Conservation (phyloP, 2,113 vertebrate species). For the Dipodomys stephensi region DNA sequence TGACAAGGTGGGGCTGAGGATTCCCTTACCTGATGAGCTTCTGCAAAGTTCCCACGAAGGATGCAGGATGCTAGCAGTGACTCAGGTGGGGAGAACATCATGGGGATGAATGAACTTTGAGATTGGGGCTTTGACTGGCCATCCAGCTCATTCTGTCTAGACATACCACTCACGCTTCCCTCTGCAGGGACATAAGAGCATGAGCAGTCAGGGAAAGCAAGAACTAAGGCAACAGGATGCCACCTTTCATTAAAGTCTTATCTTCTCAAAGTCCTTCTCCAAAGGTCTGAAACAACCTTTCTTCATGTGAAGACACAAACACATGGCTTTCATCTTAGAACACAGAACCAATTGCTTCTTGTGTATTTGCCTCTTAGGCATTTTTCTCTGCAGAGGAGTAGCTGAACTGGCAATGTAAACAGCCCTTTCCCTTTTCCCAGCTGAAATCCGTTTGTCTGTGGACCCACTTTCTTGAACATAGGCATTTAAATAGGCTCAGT, state of each 20-base stretch:
- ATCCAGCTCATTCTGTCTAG: constrained; percentile 85
- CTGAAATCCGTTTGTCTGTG: background rate
- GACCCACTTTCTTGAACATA: background rate
- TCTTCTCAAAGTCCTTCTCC: constrained; percentile 4
- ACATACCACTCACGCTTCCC: constrained; percentile 86
- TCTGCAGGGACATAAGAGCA: constrained; percentile 83
- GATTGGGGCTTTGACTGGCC: constrained; percentile 73
- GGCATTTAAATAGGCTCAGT: background rate
- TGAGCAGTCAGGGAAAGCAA: background rate
- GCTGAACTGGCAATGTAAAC: background rate
- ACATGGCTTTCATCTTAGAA: background rate
- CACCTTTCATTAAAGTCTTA: background rate
- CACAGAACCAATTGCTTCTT: background rate
- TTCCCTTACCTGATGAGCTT: constrained; percentile 95
- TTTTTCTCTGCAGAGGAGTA: background rate
- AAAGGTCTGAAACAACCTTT: background rate
- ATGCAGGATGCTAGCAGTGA: constrained; percentile 96
- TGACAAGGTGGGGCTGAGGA: background rate
- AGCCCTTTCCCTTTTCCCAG: background rate
- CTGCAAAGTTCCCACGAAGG: constrained; percentile 93
- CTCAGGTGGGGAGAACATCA: constrained; percentile 98
- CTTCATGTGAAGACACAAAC: background rate
- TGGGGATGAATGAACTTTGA: constrained; percentile 91
- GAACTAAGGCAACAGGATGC: background rate
- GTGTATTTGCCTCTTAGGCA: background rate